These are phyloP conservation scores for Ictalurus furcatus DNA, from an alignment of 2,113 vertebrate species.

Conservation along the genomic window DNA sequence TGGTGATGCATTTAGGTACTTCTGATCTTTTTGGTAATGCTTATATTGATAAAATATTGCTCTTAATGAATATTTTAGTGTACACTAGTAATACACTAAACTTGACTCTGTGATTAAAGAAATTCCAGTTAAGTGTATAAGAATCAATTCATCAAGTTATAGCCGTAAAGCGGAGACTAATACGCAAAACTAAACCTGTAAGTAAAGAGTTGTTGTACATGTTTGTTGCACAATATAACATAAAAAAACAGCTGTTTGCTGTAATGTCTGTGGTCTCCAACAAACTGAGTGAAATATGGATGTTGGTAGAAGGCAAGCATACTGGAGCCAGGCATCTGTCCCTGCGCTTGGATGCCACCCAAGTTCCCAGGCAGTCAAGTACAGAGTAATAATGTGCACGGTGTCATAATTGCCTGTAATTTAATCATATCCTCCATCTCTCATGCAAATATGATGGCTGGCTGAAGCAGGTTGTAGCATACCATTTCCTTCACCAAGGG, in stretches of 20 bases:
- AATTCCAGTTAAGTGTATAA: not conserved
- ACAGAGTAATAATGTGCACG: slow-evolving; percentile 45
- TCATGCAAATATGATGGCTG: slow-evolving; percentile 21
- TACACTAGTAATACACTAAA: not conserved
- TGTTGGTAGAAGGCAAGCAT: slow-evolving; percentile 10
- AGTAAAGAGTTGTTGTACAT: not conserved
- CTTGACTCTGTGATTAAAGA: not conserved
- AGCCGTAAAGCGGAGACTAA: not conserved
- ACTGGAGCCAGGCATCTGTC: slow-evolving; percentile 28
- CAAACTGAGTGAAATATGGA: slow-evolving; percentile 26
- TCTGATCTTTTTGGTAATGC: not conserved
- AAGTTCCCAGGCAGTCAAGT: slow-evolving; percentile 43
- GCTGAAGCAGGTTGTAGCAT: not conserved
- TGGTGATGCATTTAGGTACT: not conserved
- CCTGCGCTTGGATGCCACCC: slow-evolving; percentile 31
- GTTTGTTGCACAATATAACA: not conserved
- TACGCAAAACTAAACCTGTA: not conserved
- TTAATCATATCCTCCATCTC: slow-evolving; percentile 39
- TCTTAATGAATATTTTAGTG: not conserved
- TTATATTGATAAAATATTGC: not conserved
- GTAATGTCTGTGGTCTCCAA: slow-evolving; percentile 1
- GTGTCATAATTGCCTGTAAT: slow-evolving; percentile 47
- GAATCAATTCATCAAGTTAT: not conserved
- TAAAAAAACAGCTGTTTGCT: not conserved
- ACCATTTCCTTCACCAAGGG: not conserved